These are phyloP conservation scores for Diorhabda sublineata DNA, from an alignment of 1,140 invertebrate genomes.

Conservation along the genomic window DNA sequence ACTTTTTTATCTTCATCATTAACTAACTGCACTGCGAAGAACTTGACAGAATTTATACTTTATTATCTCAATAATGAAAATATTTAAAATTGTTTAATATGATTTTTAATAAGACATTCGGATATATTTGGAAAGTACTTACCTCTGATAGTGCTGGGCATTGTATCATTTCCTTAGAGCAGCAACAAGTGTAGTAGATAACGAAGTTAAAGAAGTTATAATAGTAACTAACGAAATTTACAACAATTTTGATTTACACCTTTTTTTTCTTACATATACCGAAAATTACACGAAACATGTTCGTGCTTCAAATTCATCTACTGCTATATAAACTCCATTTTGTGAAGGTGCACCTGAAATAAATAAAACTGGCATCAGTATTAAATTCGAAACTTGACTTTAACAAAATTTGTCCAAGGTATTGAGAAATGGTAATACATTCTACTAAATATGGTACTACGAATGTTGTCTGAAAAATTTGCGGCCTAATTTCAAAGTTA, in stretches of 20 bases:
- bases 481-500: too few species aligned
- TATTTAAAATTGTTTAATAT: too few species aligned
- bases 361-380: background rate
- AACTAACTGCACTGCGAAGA: too few species aligned
- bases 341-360: background rate
- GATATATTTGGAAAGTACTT: constrained; percentile 21
- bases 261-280: constrained; percentile 38
- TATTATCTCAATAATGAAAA: too few species aligned
- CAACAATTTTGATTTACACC: background rate
- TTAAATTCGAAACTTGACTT: background rate
- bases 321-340: background rate
- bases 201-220: constrained; percentile 6
- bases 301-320: constrained; percentile 5
- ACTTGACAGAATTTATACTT: too few species aligned
- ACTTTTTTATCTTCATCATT: too few species aligned
- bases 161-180: constrained; percentile 39
- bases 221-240: too few species aligned
- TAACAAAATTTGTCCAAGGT: too few species aligned
- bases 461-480: too few species aligned
- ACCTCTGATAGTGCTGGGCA: constrained; percentile 47
- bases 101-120: too few species aligned
- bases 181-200: constrained; percentile 3
- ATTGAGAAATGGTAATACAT: too few species aligned
- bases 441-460: too few species aligned
- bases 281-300: constrained; percentile 31